Evolutionary conservation across 2,888 invertebrate genomes (phyloP).

Genomic region (Cataglyphis rosenhaueri): DNA sequence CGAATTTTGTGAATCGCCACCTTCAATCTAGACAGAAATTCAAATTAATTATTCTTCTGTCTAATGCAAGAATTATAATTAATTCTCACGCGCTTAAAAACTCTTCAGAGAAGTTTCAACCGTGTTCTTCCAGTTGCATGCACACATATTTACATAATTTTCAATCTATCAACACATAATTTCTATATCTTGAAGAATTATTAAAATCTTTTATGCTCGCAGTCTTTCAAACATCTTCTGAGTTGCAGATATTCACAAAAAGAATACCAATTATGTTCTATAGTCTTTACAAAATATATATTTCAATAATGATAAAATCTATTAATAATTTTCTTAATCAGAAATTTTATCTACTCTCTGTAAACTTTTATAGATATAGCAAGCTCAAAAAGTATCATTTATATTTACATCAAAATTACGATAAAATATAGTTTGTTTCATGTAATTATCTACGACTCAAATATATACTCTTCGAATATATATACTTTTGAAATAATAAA

Average conservation of each 20-base stretch:
- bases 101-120: neutral
- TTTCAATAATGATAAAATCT: constrained; percentile 17
- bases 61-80: too few relatives aligned
- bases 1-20: neutral
- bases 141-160: neutral
- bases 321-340: neutral
- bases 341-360: neutral
- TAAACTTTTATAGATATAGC: neutral
- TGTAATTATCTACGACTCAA: neutral
- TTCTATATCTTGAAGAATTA: neutral
- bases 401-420: neutral
- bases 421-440: constrained; percentile 2
- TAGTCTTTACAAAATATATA: neutral
- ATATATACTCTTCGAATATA: neutral
- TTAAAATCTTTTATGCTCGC: neutral
- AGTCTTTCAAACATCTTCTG: neutral
- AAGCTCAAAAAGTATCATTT: neutral
- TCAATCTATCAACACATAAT: neutral
- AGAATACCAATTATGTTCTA: neutral
- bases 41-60: neutral
- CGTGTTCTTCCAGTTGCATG: neutral
- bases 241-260: neutral
- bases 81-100: neutral
- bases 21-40: constrained; percentile 1
- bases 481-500: neutral